phyloP scores from a whole-genome alignment of 2,888 invertebrate genomes.

The Pelosia muscerda region DNA sequence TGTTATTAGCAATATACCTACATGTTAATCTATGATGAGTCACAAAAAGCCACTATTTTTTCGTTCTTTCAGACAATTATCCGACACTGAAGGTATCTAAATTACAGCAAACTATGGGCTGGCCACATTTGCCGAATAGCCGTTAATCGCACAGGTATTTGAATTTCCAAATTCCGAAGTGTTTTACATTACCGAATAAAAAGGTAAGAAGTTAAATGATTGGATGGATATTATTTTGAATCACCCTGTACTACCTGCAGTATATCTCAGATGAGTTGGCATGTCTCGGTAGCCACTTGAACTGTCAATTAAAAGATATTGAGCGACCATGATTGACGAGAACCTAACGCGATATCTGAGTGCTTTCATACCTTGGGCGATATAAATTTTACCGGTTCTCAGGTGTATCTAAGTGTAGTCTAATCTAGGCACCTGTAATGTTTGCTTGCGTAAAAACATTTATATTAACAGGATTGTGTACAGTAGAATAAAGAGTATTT shows the following conservation, averaged over 20 bases:
- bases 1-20: too few species aligned
- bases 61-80: too few species aligned
- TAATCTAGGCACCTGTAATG: not conserved
- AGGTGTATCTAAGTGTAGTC: not conserved
- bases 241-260: conserved; percentile 62
- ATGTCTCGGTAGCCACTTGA: conserved; percentile 83
- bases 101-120: too few species aligned
- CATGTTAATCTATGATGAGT: too few species aligned
- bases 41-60: too few species aligned
- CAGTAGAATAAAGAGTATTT: not conserved
- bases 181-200: not conserved
- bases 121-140: too few species aligned
- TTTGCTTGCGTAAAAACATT: not conserved
- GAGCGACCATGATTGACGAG: conserved; percentile 79
- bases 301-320: conserved; percentile 85
- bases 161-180: not conserved
- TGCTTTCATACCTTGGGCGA: conserved; percentile 16
- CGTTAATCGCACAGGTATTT: too few species aligned
- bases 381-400: not conserved
- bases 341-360: conserved; percentile 41
- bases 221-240: not conserved
- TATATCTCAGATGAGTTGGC: conserved; percentile 82
- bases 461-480: not conserved
- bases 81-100: too few species aligned
- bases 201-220: not conserved